Conservation (phyloP, 2,113 vertebrate species). For the Mixornis gularis region DNA sequence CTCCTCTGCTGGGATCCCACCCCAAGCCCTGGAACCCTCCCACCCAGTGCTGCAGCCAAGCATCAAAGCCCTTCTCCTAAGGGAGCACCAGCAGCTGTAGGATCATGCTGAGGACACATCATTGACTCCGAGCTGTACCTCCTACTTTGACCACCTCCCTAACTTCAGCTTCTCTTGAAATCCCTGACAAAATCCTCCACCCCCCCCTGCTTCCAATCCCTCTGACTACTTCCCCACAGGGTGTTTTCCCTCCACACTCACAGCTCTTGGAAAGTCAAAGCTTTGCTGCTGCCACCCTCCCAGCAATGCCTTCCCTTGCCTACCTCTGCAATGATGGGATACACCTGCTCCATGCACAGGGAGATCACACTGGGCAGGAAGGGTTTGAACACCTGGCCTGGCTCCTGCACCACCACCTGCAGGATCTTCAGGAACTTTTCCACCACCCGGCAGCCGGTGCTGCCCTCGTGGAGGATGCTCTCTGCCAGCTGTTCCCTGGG, state of each 20-base stretch:
- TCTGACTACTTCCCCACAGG: no score
- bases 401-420: conserved; percentile 96
- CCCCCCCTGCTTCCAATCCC: neutral
- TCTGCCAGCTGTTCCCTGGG: conserved; percentile 91
- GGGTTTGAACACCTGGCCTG: conserved; percentile 94
- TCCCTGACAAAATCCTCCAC: neutral
- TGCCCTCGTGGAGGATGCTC: conserved; percentile 95
- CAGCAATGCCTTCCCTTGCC: neutral
- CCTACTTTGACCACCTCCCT: neutral
- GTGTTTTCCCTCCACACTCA: neutral
- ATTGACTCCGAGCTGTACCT: neutral
- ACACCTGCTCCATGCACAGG: conserved; percentile 97
- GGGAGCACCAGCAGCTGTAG: neutral
- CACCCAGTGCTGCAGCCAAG: neutral
- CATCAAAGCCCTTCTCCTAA: neutral
- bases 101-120: neutral
- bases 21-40: neutral
- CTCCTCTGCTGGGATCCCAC: neutral
- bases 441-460: conserved; percentile 91
- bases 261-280: neutral
- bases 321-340: conserved; percentile 96
- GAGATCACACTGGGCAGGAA: conserved; percentile 94
- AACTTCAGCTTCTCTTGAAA: neutral
- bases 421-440: conserved; percentile 97
- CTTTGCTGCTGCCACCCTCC: neutral